phyloP scores from a whole-genome alignment of 1,140 invertebrate species.

The Hycleus phaleratus region DNA sequence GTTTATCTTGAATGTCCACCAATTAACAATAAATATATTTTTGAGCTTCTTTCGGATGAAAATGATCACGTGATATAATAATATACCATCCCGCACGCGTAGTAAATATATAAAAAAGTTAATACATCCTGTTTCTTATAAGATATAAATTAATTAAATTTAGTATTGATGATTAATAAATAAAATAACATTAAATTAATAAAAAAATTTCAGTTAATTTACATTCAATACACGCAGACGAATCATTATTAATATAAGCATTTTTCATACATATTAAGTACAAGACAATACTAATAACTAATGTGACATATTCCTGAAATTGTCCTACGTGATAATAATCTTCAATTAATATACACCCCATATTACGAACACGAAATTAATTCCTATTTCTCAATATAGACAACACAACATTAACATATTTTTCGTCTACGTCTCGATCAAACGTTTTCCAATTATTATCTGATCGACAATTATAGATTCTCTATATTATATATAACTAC shows the following conservation, averaged over 20 bases:
- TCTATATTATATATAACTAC: too few relatives aligned
- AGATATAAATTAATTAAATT: not conserved
- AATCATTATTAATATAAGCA: constrained; percentile 1
- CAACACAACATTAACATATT: too few relatives aligned
- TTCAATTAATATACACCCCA: constrained; percentile 2
- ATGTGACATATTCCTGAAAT: constrained; percentile 10
- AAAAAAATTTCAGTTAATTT: not conserved
- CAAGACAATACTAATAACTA: constrained; percentile 3
- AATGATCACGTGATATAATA: constrained; percentile 7
- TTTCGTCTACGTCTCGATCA: too few relatives aligned
- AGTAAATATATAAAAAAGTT: constrained; percentile 1
- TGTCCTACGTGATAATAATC: constrained; percentile 6
- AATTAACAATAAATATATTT: constrained; percentile 5
- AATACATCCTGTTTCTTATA: constrained; percentile 14
- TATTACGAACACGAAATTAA: not conserved
- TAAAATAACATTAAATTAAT: too few relatives aligned
- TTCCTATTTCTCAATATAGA: not conserved
- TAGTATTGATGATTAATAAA: too few relatives aligned
- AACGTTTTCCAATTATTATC: too few relatives aligned
- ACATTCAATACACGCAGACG: constrained; percentile 1
- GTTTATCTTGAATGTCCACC: not conserved
- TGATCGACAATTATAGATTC: too few relatives aligned
- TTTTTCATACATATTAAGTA: constrained; percentile 13
- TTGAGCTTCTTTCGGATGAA: constrained; percentile 4
- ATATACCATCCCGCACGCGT: constrained; percentile 10